Evolutionary conservation across 2,113 vertebrate species (phyloP), one percentile per base, ranked within the genome.

Genomic region (Nicator chloris): DNA sequence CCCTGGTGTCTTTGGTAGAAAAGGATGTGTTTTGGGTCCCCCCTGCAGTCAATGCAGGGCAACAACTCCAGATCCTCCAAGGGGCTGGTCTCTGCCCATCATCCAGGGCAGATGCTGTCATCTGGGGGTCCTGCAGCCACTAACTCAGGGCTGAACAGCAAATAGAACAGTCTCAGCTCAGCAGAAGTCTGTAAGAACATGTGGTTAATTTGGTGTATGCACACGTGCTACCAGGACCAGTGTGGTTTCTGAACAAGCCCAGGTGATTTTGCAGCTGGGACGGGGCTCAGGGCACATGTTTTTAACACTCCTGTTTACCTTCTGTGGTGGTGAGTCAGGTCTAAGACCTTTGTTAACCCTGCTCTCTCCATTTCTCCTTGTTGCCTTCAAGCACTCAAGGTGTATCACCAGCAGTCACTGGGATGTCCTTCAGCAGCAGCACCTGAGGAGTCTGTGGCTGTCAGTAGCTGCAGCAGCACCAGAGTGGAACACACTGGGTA

Each of bases 401-500:
- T 13, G 4, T 60, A 4, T 15, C 72, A 45, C 13, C 45, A n/a
- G 47, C 35, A 47, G 22, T 21, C 2, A 0, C 35, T 1, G 24
- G 63, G 35, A 4, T 65, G n/a, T 69, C 30, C 42, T 11, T 30
- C 33, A 16, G 27, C 39, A 42, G 24, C 56, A 68, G 57, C 51
- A 11, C 26, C 11, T 47, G 53, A 57, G 84, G 42, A 69, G 15
- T 15, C 37, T 28, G 3, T n/a, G 23, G n/a, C n/a, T n/a, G n/a
- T n/a, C 26, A 24, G 44, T 3, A 24, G 60, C 53, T 76, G 3
- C 12, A 15, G 31, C 5, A 69, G 65, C 40, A 30, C 35, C 19
- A 2, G 50, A 53, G 40, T 13, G 53, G 54, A 24, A 49, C n/a
- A 23, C 1, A 2, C 51, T 1, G 17, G 49, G 45, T 0, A 2